Evolutionary conservation across 2,888 invertebrate species (phyloP).

Genomic region (Sinodicranocentrus sp.): DNA sequence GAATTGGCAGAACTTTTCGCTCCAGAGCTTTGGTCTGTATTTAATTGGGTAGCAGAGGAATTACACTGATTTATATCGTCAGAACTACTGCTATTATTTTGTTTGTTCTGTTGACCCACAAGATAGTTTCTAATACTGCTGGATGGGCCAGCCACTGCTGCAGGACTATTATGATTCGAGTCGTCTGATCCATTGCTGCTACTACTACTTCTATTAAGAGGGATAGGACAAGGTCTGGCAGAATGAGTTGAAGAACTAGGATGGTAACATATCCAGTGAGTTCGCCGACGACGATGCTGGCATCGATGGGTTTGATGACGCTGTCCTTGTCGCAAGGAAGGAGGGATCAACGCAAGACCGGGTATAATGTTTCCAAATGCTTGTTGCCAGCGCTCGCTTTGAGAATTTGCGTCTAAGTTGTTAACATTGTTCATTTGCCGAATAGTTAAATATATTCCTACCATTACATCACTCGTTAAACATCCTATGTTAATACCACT

Average conservation of each 20-base stretch:
- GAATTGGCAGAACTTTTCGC: neutral
- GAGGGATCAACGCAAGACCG: slow-evolving; percentile 71
- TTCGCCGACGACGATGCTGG: slow-evolving; percentile 43
- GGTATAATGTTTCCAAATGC: slow-evolving; percentile 64
- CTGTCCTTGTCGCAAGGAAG: slow-evolving; percentile 66
- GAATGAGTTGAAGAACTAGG: slow-evolving; percentile 16
- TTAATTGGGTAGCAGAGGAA: neutral
- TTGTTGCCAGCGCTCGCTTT: slow-evolving; percentile 68
- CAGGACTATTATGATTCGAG: neutral
- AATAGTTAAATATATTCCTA: slow-evolving; percentile 69
- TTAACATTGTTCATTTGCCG: slow-evolving; percentile 54
- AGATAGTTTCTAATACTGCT: neutral
- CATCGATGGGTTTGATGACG: slow-evolving; percentile 44
- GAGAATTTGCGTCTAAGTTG: neutral
- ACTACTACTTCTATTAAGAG: slow-evolving; percentile 19
- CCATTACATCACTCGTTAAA: slow-evolving; percentile 70
- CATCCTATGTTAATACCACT: slow-evolving; percentile 38
- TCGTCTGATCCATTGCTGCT: neutral
- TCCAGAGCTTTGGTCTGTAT: neutral
- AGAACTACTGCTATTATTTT: slow-evolving; percentile 7
- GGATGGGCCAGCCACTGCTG: neutral
- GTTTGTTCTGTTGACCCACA: neutral
- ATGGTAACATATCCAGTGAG: slow-evolving; percentile 58
- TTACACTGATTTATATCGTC: neutral
- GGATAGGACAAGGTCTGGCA: slow-evolving; percentile 26